Evolutionary conservation across 1,140 invertebrate genomes (phyloP).

Genomic region (Nilaparvata lugens): DNA sequence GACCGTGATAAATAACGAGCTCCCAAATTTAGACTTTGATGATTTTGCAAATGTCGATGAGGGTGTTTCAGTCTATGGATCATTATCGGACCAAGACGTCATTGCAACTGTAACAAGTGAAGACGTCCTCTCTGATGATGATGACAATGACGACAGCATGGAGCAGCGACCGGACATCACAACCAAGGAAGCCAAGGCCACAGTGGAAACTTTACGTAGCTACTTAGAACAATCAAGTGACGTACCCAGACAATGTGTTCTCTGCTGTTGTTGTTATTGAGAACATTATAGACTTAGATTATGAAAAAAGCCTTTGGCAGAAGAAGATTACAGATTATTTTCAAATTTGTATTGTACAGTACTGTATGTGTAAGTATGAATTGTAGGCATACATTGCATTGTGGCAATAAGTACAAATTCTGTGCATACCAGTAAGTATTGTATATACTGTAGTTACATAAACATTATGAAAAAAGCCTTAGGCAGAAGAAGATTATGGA

Average conservation of each 20-base stretch:
- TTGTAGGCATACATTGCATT: too few species aligned
- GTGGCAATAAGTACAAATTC: too few species aligned
- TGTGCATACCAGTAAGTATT: too few species aligned
- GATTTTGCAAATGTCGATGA: background rate
- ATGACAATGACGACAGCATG: too few species aligned
- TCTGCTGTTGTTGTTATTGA: background rate
- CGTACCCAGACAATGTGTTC: background rate
- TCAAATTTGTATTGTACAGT: too few species aligned
- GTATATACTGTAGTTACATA: too few species aligned
- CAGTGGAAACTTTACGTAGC: background rate
- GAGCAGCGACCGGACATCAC: background rate
- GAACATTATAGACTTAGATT: background rate
- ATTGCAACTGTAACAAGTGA: background rate
- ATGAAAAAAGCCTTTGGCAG: too few species aligned
- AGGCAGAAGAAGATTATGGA: too few species aligned
- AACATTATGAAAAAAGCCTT: too few species aligned
- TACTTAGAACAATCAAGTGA: background rate
- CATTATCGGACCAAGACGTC: background rate
- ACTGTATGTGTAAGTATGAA: too few species aligned
- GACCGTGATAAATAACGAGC: background rate
- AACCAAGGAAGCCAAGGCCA: background rate
- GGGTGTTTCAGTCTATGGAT: background rate
- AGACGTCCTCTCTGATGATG: background rate
- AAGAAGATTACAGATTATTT: too few species aligned
- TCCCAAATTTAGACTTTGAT: background rate